A percentile compares a stretch with the other conserved stretches of the same genome.
These are phyloP conservation scores for Allophyes oxyacanthae DNA, from an alignment of 2,888 invertebrate species.

Conservation along the genomic window DNA sequence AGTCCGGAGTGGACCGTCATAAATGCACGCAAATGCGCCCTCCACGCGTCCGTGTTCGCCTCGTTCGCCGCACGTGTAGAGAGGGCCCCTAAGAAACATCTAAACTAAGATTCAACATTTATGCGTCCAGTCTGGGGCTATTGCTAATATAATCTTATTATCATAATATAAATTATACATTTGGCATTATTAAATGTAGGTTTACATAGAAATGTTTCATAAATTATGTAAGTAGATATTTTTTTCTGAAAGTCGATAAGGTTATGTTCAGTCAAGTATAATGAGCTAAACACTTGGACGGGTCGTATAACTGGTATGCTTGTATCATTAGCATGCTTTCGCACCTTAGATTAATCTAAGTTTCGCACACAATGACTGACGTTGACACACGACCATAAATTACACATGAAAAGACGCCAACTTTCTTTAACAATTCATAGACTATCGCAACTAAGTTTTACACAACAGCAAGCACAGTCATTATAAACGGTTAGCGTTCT, in stretches of 20 bases:
- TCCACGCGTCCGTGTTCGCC: no score
- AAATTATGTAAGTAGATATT: constrained; percentile 21
- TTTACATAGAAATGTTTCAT: constrained; percentile 20
- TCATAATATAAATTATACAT: constrained; percentile 39
- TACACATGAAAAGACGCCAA: constrained; percentile 46
- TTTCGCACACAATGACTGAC: constrained; percentile 48
- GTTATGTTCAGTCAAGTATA: constrained; percentile 15
- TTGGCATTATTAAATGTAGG: constrained; percentile 34
- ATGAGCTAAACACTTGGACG: constrained; percentile 11
- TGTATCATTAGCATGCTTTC: constrained; percentile 48
- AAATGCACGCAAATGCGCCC: no score
- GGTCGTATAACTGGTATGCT: constrained; percentile 14
- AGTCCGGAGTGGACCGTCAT: no score
- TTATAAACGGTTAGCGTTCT: constrained; percentile 23
- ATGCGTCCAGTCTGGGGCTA: constrained; percentile 4
- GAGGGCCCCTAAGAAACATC: no score
- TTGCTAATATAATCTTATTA: constrained; percentile 23
- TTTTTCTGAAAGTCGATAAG: constrained; percentile 29
- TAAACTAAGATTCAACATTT: constrained; percentile 13
- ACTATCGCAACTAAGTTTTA: constrained; percentile 48
- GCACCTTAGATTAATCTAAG: no score
- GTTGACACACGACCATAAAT: constrained; percentile 50
- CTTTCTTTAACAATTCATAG: constrained; percentile 52
- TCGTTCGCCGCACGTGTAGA: no score
- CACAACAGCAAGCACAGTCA: constrained; percentile 35